These are phyloP conservation scores for Branchellion lobata DNA, from an alignment of 2,888 invertebrate genomes.

Conservation along the genomic window DNA sequence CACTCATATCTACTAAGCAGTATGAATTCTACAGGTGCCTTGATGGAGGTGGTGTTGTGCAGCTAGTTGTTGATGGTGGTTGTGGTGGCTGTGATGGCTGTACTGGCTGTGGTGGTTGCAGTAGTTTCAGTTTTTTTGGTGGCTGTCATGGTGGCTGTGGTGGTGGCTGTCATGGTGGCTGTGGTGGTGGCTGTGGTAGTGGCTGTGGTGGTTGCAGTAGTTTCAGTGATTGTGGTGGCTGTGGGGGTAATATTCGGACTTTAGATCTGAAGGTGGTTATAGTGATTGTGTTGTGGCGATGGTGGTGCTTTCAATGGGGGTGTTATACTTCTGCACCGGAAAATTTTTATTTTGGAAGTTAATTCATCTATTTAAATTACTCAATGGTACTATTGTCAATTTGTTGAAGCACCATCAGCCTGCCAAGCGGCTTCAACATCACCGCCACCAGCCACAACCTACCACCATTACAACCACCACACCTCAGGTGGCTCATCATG, in stretches of 20 bases:
- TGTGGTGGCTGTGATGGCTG: not conserved
- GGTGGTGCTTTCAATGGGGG: not conserved
- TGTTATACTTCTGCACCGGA: no score
- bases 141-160: not conserved
- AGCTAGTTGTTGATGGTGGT: constrained; percentile 19
- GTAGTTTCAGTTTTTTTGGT: not conserved
- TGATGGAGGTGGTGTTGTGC: not conserved
- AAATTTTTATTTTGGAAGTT: no score
- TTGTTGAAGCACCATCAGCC: not conserved
- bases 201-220: not conserved
- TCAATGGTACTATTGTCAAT: no score
- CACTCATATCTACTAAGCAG: not conserved
- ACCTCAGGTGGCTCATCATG: not conserved
- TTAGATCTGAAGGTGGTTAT: not conserved
- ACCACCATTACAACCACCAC: not conserved
- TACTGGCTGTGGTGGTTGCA: not conserved
- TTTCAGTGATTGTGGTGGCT: not conserved
- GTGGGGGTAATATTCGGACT: no score
- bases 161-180: not conserved
- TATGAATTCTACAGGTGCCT: constrained; percentile 3
- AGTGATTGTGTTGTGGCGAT: no score
- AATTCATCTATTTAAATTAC: no score
- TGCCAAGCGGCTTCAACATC: not conserved
- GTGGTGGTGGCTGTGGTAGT: not conserved
- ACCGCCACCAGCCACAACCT: not conserved